These are phyloP conservation scores for Chromobotia macracanthus DNA, from an alignment of 2,797 vertebrate genomes.

Conservation along the genomic window DNA sequence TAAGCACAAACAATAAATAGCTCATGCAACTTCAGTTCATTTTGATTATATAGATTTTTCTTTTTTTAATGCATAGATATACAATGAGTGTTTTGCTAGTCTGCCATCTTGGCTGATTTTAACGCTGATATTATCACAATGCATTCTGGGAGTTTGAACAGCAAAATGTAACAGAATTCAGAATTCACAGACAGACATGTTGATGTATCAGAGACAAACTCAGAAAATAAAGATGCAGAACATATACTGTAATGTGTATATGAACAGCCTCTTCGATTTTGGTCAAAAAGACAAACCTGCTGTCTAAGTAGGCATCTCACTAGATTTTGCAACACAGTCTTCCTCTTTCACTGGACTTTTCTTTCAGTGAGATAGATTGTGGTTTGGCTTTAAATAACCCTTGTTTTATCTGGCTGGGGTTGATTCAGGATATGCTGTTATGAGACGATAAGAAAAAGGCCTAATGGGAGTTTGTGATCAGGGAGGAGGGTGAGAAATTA, in stretches of 20 bases:
- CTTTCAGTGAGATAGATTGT: not conserved
- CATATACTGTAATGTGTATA: not conserved
- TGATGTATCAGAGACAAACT: no score
- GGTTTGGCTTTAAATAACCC: not conserved
- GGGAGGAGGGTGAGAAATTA: slow-evolving; percentile 5
- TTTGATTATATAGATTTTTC: no score
- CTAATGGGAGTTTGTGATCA: slow-evolving; percentile 3
- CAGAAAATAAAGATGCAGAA: not conserved
- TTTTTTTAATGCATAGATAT: no score
- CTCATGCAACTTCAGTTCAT: no score
- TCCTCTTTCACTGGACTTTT: not conserved
- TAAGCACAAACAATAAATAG: no score
- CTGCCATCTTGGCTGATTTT: no score
- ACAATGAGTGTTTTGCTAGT: no score
- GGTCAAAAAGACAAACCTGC: not conserved
- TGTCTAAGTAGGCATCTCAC: not conserved
- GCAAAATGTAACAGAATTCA: no score
- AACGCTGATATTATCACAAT: no score
- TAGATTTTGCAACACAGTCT: not conserved
- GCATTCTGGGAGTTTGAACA: no score
- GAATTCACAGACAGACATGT: no score
- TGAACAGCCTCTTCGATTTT: not conserved
- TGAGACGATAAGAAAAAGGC: not conserved
- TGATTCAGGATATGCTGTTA: slow-evolving; percentile 1
- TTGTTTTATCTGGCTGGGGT: not conserved